These are phyloP conservation scores for Ateles fusciceps DNA, from an alignment of 2,797 vertebrate species.

Conservation along the genomic window DNA sequence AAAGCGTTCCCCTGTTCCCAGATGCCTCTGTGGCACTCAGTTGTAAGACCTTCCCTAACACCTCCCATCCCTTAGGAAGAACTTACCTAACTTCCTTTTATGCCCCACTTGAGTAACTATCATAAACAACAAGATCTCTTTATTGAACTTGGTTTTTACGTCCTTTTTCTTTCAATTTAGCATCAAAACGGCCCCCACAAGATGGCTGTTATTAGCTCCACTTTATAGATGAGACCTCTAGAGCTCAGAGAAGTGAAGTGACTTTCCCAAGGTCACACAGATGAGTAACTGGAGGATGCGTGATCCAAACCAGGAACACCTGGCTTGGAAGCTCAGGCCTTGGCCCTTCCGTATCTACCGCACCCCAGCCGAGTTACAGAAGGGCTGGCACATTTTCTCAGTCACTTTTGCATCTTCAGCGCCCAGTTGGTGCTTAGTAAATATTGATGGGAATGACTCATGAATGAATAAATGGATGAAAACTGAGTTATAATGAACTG, in stretches of 20 bases:
- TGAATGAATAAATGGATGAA: not conserved
- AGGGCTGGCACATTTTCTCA: not conserved
- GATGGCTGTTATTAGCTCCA: not conserved
- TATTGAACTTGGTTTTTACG: not conserved
- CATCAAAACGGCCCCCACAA: not conserved
- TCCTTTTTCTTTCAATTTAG: not conserved
- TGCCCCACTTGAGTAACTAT: not conserved
- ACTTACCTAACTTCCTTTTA: not conserved
- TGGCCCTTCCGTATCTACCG: too few species aligned
- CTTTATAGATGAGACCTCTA: not conserved
- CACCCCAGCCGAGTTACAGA: not conserved
- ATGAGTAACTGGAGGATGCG: not conserved
- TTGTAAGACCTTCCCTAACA: not conserved
- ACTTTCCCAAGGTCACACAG: not conserved
- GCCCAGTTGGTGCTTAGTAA: constrained; percentile 47
- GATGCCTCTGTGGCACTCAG: not conserved
- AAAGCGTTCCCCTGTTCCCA: not conserved
- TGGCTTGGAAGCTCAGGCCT: not conserved
- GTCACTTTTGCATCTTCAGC: not conserved
- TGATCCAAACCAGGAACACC: not conserved
- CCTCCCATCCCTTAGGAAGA: not conserved
- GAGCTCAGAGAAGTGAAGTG: not conserved
- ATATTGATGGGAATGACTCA: constrained; percentile 42
- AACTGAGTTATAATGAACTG: not conserved
- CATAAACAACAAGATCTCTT: not conserved